phyloP scores from a whole-genome alignment of 2,888 invertebrate genomes.

The Ophion obscuratus region DNA sequence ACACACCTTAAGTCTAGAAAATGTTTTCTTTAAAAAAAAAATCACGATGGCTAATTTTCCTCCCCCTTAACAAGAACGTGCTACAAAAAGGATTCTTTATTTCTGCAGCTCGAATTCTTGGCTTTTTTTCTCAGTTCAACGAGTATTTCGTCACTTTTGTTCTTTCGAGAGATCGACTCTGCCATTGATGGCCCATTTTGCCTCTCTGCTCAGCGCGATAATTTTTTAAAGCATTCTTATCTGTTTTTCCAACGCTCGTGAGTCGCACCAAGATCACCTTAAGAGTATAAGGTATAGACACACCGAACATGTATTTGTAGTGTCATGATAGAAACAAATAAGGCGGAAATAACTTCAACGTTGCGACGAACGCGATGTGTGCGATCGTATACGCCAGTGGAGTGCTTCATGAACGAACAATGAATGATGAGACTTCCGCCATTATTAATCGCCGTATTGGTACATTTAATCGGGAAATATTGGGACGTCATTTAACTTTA shows the following conservation, averaged over 20 bases:
- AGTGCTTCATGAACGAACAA: background rate
- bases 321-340: conserved; percentile 18
- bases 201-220: background rate
- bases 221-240: background rate
- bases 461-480: background rate
- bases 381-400: conserved; percentile 13
- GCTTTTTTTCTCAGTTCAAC: background rate
- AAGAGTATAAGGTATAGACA: conserved; percentile 5
- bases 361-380: conserved; percentile 2
- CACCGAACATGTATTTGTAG: conserved; percentile 24
- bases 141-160: background rate
- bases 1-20: too few relatives aligned
- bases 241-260: conserved; percentile 15
- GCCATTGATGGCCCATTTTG: conserved; percentile 15
- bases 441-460: conserved; percentile 11
- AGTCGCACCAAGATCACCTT: background rate
- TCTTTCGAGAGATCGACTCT: background rate
- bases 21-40: too few relatives aligned
- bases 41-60: too few relatives aligned
- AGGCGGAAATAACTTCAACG: background rate
- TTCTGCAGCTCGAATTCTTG: background rate
- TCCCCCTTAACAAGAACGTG: too few relatives aligned
- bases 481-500: conserved; percentile 1
- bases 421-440: conserved; percentile 11
- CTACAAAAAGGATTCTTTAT: background rate